Conservation (phyloP, 2,797 vertebrate species). For the Phalanger gymnotis region DNA sequence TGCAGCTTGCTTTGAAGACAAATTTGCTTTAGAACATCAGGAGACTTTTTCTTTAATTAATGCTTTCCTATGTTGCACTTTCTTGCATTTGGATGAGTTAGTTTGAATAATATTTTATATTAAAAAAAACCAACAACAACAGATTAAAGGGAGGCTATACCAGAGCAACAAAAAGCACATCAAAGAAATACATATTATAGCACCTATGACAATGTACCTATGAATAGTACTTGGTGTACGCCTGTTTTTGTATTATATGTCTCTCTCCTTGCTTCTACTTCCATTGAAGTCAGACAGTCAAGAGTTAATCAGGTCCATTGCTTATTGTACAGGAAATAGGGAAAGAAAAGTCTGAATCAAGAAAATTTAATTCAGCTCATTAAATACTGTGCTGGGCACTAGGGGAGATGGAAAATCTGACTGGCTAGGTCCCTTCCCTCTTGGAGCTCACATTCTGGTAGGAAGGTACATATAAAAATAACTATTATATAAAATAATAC, state of each 20-base stretch:
- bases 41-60: conserved; percentile 66
- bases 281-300: neutral
- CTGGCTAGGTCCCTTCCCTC: neutral
- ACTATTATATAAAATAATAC: neutral
- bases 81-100: conserved; percentile 54
- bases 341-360: neutral
- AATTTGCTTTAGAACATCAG: conserved; percentile 63
- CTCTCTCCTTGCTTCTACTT: neutral
- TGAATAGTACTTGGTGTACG: neutral
- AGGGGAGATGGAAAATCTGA: neutral
- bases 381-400: neutral
- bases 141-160: conserved; percentile 46
- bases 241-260: neutral
- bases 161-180: conserved; percentile 22
- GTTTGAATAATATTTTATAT: conserved; percentile 39
- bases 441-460: neutral
- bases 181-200: neutral
- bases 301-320: neutral
- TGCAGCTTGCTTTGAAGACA: conserved; percentile 74
- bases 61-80: conserved; percentile 40
- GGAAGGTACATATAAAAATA: neutral
- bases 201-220: neutral
- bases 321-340: neutral
- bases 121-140: too few species aligned
- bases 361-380: neutral